Evolutionary conservation across 1,140 invertebrate genomes (phyloP), one percentile per base, ranked within the genome.

Genomic region (Bombus soroeensis): DNA sequence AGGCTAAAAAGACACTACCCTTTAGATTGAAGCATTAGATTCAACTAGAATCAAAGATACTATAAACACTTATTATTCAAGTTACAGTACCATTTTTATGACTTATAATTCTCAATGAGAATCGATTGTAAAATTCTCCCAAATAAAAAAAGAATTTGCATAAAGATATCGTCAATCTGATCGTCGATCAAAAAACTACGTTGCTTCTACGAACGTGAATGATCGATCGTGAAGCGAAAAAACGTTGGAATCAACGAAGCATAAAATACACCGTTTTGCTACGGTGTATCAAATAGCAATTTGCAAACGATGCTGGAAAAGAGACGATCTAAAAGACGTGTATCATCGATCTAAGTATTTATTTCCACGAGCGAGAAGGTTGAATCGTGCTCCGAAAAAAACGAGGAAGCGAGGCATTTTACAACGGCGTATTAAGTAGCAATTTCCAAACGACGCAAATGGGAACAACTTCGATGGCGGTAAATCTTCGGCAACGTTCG

Each of bases 401-500:
- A n/a, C 3, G 28, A n/a, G 22, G 12, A 32, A 25, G 32, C 2
- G 32, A 22, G 25, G 6, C 10, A 39, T n/a, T 37, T 39, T 70
- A 22, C 34, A 39, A 70, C 39, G 68, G 25, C 22, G 47, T 22
- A 25, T 32, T 39, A 41, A 53, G 5, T 5, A 37, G 25, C n/a
- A 12, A 37, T 32, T 59, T 53, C 53, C 15, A 28, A 75, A 39
- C 28, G 43, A 32, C 1, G 6, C 28, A n/a, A 57, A 59, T n/a
- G 53, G 18, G 28, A 66, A 66, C 64, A 25, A 39, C 28, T 28
- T 62, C 3, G 39, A 75, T 37, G 71, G 41, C 34, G n/a, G 80
- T 81, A 62, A 83, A 77, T 83, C 81, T 66, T 68, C 73, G 41
- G n/a, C 43, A 77, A 68, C 32, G 81, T 77, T 83, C 32, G 34